Evolutionary conservation across 2,888 invertebrate genomes (phyloP), one percentile per base, ranked within the genome.

Genomic region (Hydraecia micacea): DNA sequence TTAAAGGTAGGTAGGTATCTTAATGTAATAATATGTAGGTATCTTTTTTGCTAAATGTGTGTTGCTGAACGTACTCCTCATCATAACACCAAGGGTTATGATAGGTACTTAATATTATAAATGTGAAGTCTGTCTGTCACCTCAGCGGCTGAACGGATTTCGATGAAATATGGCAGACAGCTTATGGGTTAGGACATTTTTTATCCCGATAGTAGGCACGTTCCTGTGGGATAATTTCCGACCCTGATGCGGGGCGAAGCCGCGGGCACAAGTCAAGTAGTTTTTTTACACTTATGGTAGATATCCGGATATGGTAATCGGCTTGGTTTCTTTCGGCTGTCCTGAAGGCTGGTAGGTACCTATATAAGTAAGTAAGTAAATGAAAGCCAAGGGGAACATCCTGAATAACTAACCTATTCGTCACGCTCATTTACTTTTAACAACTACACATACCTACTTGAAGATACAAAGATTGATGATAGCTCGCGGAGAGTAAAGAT

Each of bases 401-500:
- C 49, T n/a, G 2, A 46, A 21, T 21, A 15, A 63, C 3, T n/a
- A 11, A 49, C 11, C 1, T n/a, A 18, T 5, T 46, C n/a, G n/a
- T 36, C 36, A 39, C 21, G 28, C 36, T 70, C 18, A 71, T 58
- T 75, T 46, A 72, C 21, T 46, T 49, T 32, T 46, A 36, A 58
- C 13, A 18, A 28, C n/a, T 21, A 36, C 13, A 32, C n/a, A 49
- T 18, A 49, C 39, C 9, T 11, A 46, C 49, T 49, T 18, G 49
- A 49, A 49, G 18, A 49, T 18, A 49, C 6, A 18, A 39, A 49
- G 18, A 62, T 62, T 39, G 25, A 62, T 39, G 36, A 73, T 39
- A 63, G 39, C n/a, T 52, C 6, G 28, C 9, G 5, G 28, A 72
- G 60, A 32, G 49, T 28, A 76, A 52, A 76, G 63, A 76, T 63